Percentiles rank a stretch among this genome's conserved stretches.
phyloP scores from a whole-genome alignment of 1,140 invertebrate species.

The Idris sp. region DNA sequence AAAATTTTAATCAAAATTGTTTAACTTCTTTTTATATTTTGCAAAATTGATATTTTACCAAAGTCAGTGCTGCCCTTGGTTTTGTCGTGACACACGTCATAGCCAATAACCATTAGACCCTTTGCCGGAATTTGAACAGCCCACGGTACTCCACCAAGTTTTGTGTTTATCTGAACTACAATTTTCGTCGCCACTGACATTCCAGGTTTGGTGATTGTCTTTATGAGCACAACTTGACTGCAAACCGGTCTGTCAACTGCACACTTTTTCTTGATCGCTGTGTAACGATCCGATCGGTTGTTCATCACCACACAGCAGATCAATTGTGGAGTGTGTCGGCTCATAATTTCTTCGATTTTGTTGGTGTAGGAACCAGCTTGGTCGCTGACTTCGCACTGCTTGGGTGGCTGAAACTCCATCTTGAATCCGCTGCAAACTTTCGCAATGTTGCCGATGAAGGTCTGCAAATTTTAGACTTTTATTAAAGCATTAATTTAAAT shows the following conservation, averaged over 20 bases:
- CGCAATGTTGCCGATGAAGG: slow-evolving; percentile 1
- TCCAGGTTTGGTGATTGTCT: slow-evolving; percentile 79
- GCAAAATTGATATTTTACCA: too few relatives aligned
- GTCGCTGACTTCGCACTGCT: too few relatives aligned
- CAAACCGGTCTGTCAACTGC: slow-evolving; percentile 87
- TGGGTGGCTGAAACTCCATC: slow-evolving; percentile 15
- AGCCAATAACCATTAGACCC: slow-evolving; percentile 89
- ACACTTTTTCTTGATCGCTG: slow-evolving; percentile 91
- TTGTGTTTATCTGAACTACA: slow-evolving; percentile 91
- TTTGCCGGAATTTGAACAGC: slow-evolving; percentile 83
- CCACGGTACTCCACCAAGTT: slow-evolving; percentile 94
- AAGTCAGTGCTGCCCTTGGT: too few relatives aligned
- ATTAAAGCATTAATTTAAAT: too few relatives aligned
- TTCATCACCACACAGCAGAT: slow-evolving; percentile 83
- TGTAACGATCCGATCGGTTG: slow-evolving; percentile 86
- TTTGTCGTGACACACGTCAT: slow-evolving; percentile 93
- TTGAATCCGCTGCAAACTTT: slow-evolving; percentile 36
- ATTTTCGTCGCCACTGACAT: slow-evolving; percentile 93
- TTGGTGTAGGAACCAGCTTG: slow-evolving; percentile 55
- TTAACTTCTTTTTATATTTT: not conserved
- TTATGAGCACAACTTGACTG: slow-evolving; percentile 85
- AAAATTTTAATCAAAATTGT: not conserved
- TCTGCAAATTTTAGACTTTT: too few relatives aligned
- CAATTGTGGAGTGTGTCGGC: slow-evolving; percentile 58
- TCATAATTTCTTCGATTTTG: slow-evolving; percentile 80